Percentiles rank a stretch among this genome's conserved stretches.
These are phyloP conservation scores for Leptoclinus maculatus DNA, from an alignment of 2,797 vertebrate species.

Conservation along the genomic window DNA sequence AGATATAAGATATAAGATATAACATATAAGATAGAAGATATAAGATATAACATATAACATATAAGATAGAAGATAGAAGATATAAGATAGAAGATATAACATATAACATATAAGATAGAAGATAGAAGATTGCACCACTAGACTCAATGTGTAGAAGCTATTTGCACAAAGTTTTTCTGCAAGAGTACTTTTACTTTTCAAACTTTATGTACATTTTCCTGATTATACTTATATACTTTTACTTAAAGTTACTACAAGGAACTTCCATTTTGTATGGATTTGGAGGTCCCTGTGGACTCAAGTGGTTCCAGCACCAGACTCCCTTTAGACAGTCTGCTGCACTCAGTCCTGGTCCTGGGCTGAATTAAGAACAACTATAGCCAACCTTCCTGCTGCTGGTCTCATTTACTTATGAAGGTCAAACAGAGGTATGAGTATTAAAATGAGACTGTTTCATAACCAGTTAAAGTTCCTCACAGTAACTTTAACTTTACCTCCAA, in stretches of 20 bases:
- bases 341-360: no score
- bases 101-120: no score
- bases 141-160: not conserved
- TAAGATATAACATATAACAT: no score
- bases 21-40: no score
- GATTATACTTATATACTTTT: no score
- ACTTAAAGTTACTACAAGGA: not conserved
- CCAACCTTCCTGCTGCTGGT: not conserved
- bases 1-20: no score
- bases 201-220: not conserved
- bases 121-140: not conserved
- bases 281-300: no score
- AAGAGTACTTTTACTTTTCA: not conserved
- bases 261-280: no score
- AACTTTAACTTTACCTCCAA: not conserved
- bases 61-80: no score
- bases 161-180: not conserved
- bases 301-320: no score
- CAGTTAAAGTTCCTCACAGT: not conserved
- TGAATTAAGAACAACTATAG: not conserved
- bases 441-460: not conserved
- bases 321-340: not conserved
- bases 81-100: no score
- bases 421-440: not conserved
- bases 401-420: not conserved